A percentile compares a stretch with the other conserved stretches of the same genome.
Conservation (phyloP, 2,113 vertebrate species). For the Cynopterus brachyotis region DNA sequence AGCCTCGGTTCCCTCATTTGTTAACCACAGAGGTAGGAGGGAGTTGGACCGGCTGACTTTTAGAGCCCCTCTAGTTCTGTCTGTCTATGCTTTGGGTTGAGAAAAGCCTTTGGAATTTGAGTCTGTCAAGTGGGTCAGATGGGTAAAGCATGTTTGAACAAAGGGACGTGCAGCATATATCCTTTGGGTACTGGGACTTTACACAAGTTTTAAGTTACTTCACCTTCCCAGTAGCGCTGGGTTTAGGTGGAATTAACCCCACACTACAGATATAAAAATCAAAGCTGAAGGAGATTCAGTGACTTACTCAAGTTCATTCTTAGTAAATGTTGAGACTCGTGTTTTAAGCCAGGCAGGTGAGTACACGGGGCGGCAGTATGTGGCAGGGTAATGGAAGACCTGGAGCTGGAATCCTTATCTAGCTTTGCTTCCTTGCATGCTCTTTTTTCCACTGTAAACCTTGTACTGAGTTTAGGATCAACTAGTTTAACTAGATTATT, state of each 20-base stretch:
- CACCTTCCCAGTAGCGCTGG: neutral
- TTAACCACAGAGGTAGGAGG: neutral
- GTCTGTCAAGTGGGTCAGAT: neutral
- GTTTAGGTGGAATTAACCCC: neutral
- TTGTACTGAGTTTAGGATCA: neutral
- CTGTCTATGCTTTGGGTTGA: neutral
- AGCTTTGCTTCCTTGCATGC: neutral
- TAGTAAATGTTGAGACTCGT: neutral
- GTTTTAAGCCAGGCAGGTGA: neutral
- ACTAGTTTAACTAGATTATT: neutral
- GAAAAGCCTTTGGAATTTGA: neutral
- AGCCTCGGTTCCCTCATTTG: neutral
- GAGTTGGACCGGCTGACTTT: neutral
- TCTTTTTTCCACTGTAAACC: neutral
- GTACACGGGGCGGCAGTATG: fast-evolving
- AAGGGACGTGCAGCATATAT: neutral
- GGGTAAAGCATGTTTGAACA: neutral
- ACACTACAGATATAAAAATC: neutral
- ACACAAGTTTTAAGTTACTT: neutral
- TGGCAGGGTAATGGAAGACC: fast-evolving
- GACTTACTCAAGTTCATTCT: neutral
- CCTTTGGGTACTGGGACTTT: neutral
- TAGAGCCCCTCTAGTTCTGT: neutral
- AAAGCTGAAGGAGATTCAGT: neutral
- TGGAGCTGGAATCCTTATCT: neutral